Base-by-base conservation (phyloP, 53 echinoderm and acorn worm genomes). In the Holothuria leucospilota region DNA sequence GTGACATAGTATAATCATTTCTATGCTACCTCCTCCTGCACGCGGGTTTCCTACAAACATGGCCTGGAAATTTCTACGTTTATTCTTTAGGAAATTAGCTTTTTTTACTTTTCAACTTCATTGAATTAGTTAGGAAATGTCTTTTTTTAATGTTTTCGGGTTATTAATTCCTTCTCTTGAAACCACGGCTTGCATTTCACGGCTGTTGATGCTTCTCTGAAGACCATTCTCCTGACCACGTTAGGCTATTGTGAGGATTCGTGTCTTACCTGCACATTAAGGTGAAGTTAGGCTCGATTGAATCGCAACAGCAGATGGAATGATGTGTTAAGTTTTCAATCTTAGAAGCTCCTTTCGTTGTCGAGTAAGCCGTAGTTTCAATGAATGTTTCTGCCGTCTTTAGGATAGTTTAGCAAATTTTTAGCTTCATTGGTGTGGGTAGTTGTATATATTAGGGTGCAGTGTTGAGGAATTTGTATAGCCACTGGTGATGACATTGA, bases 281-380 rank as follows among this genome's bases (percentile, higher is more conserved):
- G 1, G 71, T 51, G 51, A 26, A 52, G 75, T 75, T 75, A 46
- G 75, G 75, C 75, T 75, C 41, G 15, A 26, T 40, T 51, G 75
- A 23, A 52, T 23, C 6, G 18, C 72, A 13, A 26, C 25, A 49
- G 75, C 12, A 75, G n/a, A 15, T 49, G 52, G 75, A n/a, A 51
- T 75, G 75, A 75, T 75, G 75, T 49, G 0, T 49, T 13, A 75
- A 75, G 75, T 75, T 75, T 75, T 75, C 75, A 75, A 75, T 75
- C 75, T 23, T 30, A 75, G 75, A 75, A 75, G 75, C 75, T 75
- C 75, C 75, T 49, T 56, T 56, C 75, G 38, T 52, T 42, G 7
- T 51, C 75, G 41, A 0, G 56, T 1, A 56, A 56, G 18, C 56
- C 15, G 56, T 56, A 56, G 56, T 56, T 56, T 56, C 56, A 56